Conservation (phyloP, 2,888 invertebrate genomes). For the Lithophane socia region DNA sequence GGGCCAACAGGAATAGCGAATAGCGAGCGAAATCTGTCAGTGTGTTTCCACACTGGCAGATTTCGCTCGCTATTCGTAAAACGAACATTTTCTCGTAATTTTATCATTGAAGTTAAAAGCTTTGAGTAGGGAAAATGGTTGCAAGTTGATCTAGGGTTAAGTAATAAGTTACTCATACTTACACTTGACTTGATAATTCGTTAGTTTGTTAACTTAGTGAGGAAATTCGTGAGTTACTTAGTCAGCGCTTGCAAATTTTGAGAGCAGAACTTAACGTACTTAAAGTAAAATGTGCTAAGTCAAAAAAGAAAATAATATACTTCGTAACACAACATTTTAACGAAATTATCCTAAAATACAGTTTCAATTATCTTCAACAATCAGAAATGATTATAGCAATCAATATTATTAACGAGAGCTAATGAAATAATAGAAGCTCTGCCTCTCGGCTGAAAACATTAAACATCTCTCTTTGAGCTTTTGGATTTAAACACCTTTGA, state of each 20-base stretch:
- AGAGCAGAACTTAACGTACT: neutral
- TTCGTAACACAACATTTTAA: neutral
- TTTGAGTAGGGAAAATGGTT: neutral
- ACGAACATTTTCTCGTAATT: conserved; percentile 13
- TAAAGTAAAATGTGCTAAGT: too few species aligned
- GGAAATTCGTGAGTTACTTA: neutral
- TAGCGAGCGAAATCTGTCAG: neutral
- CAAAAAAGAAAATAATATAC: too few species aligned
- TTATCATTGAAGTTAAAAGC: conserved; percentile 8
- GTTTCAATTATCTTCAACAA: neutral
- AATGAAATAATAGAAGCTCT: neutral
- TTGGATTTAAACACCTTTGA: conserved; percentile 24
- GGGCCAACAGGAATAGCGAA: conserved; percentile 34
- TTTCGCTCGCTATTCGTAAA: too few species aligned
- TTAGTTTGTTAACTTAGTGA: neutral
- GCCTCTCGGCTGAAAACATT: neutral
- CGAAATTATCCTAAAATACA: neutral
- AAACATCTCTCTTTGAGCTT: conserved; percentile 12
- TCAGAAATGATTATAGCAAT: neutral
- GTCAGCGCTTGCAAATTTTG: neutral
- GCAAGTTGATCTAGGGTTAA: neutral
- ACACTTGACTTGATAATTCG: neutral
- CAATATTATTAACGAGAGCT: conserved; percentile 17
- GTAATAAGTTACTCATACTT: neutral
- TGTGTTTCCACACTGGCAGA: too few species aligned